Evolutionary conservation across 2,888 invertebrate genomes (phyloP), one percentile per base, ranked within the genome.

Genomic region (Achlya flavicornis): DNA sequence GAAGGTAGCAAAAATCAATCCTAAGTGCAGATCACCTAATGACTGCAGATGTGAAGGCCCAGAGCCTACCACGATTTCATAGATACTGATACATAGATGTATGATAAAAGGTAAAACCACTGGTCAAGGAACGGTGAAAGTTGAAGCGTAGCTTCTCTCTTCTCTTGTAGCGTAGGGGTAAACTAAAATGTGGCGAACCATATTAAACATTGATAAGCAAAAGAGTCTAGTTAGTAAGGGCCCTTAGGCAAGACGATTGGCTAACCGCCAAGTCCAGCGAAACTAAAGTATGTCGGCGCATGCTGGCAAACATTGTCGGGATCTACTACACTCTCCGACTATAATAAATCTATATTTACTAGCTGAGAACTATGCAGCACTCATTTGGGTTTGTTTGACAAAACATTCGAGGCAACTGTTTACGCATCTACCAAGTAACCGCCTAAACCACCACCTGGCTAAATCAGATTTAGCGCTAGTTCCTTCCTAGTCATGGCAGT

Each of bases 301-400:
- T 71, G 75, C 70, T 76, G 75, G 78, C 79, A 76, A 78, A 78
- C 78, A 75, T 72, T 76, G 71, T 69, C 69, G 69, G 63, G 65
- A 67, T 71, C 76, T 68, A 73, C 68, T 63, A 73, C 67, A 80
- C 70, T 74, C 70, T 66, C 71, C 71, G 62, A 65, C 68, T 67
- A 74, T 75, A 76, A 75, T 81, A 81, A 83, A 78, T 80, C 75
- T 83, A 79, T 76, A 79, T 83, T 77, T 80, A 79, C 75, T 67
- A 69, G 71, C 72, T 67, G 75, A 64, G 64, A 74, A 74, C 66
- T 61, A 67, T 67, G 65, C 62, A 71, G 66, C 41, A 12, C 41
- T 41, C 1, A 38, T 64, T 58, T 67, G 35, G 63, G 64, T 76
- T 71, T 74, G 69, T 73, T 74, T 70, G 68, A 71, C 64, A 75